phyloP scores from a whole-genome alignment of 1,140 invertebrate species.

The Drosophila parvula region DNA sequence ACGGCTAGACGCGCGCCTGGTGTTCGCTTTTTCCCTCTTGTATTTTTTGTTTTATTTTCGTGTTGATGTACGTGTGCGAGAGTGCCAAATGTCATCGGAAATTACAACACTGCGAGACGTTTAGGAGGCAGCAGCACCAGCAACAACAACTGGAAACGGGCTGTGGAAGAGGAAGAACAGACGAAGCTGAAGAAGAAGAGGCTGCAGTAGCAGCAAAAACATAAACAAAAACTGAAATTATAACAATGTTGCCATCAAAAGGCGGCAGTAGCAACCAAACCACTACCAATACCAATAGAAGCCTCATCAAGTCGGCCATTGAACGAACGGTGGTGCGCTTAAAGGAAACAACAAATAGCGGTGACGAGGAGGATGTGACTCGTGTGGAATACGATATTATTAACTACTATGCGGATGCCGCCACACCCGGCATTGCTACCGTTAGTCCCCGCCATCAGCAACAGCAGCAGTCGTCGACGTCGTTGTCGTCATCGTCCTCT shows the following conservation, averaged over 20 bases:
- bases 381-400: constrained; percentile 70
- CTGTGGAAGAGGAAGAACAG: constrained; percentile 26
- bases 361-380: constrained; percentile 44
- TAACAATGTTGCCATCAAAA: constrained; percentile 45
- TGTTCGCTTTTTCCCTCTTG: constrained; percentile 20
- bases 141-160: constrained; percentile 22
- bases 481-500: not conserved
- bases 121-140: constrained; percentile 45
- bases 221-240: constrained; percentile 68
- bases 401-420: constrained; percentile 60
- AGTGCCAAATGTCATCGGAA: constrained; percentile 79
- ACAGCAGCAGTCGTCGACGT: not conserved
- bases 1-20: constrained; percentile 12
- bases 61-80: constrained; percentile 30
- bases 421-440: constrained; percentile 17
- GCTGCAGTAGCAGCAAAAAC: constrained; percentile 39
- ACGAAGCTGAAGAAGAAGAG: constrained; percentile 42
- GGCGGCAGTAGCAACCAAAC: constrained; percentile 12
- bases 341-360: constrained; percentile 16
- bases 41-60: constrained; percentile 33
- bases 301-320: constrained; percentile 50
- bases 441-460: constrained; percentile 27
- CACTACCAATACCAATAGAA: constrained; percentile 49
- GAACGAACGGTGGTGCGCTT: constrained; percentile 46
- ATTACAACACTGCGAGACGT: constrained; percentile 74